Conservation (phyloP, 1,140 invertebrate genomes). For the Scylla paramamosain region DNA sequence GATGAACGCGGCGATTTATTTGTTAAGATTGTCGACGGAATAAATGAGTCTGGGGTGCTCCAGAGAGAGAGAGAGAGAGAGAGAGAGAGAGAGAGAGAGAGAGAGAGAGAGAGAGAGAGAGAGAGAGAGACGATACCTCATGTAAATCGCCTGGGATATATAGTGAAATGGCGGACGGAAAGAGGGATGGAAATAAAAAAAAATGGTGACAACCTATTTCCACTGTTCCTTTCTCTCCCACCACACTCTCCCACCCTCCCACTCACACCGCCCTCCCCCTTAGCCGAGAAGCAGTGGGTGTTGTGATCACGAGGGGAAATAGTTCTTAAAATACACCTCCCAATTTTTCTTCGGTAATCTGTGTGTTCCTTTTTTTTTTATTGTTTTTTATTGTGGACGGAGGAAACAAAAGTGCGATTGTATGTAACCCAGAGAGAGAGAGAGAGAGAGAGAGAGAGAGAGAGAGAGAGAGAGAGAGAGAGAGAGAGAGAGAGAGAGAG, state of each 20-base stretch:
- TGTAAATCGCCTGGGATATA: not conserved
- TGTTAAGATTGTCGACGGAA: not conserved
- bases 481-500: no score
- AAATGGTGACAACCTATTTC: no score
- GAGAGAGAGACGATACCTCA: not conserved
- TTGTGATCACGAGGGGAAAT: not conserved
- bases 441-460: constrained; percentile 10
- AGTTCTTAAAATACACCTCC: not conserved
- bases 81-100: not conserved
- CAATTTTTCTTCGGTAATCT: not conserved
- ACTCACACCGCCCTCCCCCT: not conserved
- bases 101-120: constrained; percentile 20
- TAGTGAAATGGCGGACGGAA: not conserved
- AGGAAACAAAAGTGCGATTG: no score
- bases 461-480: no score
- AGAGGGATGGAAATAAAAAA: not conserved
- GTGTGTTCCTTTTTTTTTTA: not conserved
- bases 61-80: no score
- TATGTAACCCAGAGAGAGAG: not conserved
- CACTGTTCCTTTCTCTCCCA: no score
- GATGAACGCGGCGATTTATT: not conserved
- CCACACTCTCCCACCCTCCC: no score
- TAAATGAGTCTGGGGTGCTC: no score
- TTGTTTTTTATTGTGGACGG: not conserved
- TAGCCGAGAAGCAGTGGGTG: not conserved